Conservation (phyloP, 2,888 invertebrate species). For the Coremacera marginata region DNA sequence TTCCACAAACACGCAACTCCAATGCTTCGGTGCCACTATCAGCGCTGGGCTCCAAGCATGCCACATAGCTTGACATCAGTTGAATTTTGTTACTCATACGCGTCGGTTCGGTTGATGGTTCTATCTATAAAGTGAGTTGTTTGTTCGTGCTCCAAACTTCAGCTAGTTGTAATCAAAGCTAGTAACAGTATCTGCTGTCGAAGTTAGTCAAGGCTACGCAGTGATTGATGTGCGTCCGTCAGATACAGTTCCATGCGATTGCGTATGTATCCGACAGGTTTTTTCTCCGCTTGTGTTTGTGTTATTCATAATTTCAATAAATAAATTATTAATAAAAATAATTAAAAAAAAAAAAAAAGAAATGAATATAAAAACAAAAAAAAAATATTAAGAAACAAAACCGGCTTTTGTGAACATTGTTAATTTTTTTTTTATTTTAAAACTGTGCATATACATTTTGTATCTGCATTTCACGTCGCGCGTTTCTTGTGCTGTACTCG, state of each 20-base stretch:
- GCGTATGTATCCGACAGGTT: constrained; percentile 43
- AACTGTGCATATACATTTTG: neutral
- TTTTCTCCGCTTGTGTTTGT: constrained; percentile 29
- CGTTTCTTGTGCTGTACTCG: neutral
- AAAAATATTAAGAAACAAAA: constrained; percentile 22
- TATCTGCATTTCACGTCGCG: neutral
- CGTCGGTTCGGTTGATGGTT: constrained; percentile 33
- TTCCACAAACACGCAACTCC: constrained; percentile 25
- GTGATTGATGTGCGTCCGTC: constrained; percentile 53
- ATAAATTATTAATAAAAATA: constrained; percentile 1
- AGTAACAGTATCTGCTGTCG: neutral
- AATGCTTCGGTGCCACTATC: constrained; percentile 14
- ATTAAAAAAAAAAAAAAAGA: constrained; percentile 1
- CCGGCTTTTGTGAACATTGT: neutral
- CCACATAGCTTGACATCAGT: constrained; percentile 29
- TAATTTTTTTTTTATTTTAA: neutral
- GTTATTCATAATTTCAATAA: constrained; percentile 20
- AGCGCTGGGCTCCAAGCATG: constrained; percentile 6
- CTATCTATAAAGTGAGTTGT: constrained; percentile 20
- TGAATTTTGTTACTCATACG: constrained; percentile 39
- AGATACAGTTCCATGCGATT: constrained; percentile 52
- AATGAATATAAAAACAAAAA: neutral
- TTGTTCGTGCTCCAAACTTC: constrained; percentile 17
- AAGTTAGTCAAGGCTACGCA: constrained; percentile 38
- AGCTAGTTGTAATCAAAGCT: neutral